Percentiles rank a stretch among this genome's conserved stretches.
Conservation (phyloP, 2,797 vertebrate species). For the Dermochelys coriacea region DNA sequence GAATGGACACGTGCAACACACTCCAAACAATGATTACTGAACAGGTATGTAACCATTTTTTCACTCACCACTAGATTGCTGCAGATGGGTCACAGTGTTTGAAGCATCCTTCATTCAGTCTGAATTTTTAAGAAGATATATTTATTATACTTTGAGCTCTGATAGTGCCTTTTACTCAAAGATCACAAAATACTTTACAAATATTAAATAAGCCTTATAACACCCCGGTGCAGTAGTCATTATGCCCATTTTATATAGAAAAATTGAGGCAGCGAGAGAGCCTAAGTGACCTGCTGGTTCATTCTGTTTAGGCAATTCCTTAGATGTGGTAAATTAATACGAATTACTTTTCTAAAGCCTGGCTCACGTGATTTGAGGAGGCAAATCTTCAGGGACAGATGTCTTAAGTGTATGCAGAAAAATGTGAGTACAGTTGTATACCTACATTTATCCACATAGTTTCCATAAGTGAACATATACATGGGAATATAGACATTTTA, state of each 20-base stretch:
- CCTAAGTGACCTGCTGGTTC: constrained; percentile 15
- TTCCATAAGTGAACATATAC: not conserved
- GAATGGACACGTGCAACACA: too few species aligned
- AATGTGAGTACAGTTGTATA: too few species aligned
- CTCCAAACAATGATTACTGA: too few species aligned
- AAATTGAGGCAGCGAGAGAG: not conserved
- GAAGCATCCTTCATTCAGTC: not conserved
- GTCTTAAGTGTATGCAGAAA: not conserved
- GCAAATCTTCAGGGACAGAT: not conserved
- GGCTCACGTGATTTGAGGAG: not conserved
- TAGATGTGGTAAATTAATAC: not conserved
- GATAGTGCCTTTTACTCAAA: not conserved
- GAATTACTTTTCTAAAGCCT: not conserved
- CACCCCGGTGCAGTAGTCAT: not conserved
- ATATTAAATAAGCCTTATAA: not conserved
- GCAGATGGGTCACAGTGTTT: not conserved
- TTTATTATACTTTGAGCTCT: not conserved
- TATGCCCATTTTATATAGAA: not conserved
- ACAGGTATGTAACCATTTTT: not conserved
- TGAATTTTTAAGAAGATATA: constrained; percentile 8
- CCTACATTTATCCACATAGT: not conserved
- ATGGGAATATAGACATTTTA: not conserved
- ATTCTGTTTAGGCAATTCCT: constrained; percentile 18
- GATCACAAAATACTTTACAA: not conserved
- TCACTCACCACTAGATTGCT: not conserved